Conservation (phyloP, 2,888 invertebrate genomes). For the Smittia aterrima region DNA sequence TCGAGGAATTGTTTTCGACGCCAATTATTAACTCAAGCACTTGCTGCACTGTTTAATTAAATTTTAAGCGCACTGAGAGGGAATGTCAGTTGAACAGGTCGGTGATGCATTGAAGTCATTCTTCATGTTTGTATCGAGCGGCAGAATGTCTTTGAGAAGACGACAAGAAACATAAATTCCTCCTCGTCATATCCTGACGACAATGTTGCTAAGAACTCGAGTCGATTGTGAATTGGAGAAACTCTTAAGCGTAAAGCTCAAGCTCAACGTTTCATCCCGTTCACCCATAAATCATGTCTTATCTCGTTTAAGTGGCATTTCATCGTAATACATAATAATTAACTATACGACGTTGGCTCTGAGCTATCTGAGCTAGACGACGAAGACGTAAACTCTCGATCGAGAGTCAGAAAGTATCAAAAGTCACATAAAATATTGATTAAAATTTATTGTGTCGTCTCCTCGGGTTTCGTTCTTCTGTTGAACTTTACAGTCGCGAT, state of each 20-base stretch:
- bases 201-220: not conserved
- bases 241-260: no score
- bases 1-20: not conserved
- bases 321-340: conserved; percentile 32
- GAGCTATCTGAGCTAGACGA: not conserved
- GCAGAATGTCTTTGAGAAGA: not conserved
- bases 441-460: not conserved
- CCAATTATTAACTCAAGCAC: not conserved
- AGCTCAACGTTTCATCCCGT: not conserved
- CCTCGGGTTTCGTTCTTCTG: conserved; percentile 2
- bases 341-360: not conserved
- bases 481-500: not conserved
- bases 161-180: not conserved
- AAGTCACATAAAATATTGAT: not conserved
- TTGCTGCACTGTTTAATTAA: not conserved
- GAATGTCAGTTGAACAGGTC: not conserved
- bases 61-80: no score
- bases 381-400: not conserved
- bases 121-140: not conserved
- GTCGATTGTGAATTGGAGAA: no score
- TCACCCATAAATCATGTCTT: conserved; percentile 31
- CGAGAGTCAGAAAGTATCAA: not conserved
- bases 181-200: no score
- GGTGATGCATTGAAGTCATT: not conserved
- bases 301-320: conserved; percentile 3